Evolutionary conservation across 2,888 invertebrate genomes (phyloP).

Genomic region (Sthenelais limicola): DNA sequence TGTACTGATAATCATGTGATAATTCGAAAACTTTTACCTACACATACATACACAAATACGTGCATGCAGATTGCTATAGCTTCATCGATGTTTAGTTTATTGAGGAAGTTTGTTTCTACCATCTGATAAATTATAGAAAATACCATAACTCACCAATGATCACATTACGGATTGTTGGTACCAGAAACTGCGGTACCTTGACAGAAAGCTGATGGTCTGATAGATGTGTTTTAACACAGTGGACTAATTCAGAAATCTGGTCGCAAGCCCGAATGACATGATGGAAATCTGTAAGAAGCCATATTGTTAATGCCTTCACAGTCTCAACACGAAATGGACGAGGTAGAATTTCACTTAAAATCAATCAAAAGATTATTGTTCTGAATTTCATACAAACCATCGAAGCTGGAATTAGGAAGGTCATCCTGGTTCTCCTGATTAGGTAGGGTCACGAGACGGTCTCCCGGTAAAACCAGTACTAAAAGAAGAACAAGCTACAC

Average conservation of each 20-base stretch:
- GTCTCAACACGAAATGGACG: too few species aligned
- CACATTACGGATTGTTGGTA: conserved; percentile 63
- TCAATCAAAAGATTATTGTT: background rate
- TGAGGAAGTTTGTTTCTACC: too few species aligned
- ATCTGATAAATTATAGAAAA: too few species aligned
- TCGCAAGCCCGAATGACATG: conserved; percentile 64
- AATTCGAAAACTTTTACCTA: too few species aligned
- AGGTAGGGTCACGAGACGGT: conserved; percentile 54
- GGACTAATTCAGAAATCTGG: conserved; percentile 69
- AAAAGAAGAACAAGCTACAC: conserved; percentile 40
- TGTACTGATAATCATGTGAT: too few species aligned
- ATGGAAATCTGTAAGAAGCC: conserved; percentile 53
- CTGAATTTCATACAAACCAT: conserved; percentile 45
- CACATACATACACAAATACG: too few species aligned
- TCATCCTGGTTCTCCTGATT: conserved; percentile 53
- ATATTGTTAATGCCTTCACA: too few species aligned
- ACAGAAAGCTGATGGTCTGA: conserved; percentile 49
- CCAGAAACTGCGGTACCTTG: conserved; percentile 62
- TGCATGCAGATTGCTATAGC: too few species aligned
- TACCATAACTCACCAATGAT: conserved; percentile 68
- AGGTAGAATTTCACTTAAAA: background rate
- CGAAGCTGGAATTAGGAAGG: conserved; percentile 46
- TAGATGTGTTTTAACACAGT: conserved; percentile 63
- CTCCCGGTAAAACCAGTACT: conserved; percentile 62
- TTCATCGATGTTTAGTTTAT: too few species aligned